phyloP scores from a whole-genome alignment of 2,113 vertebrate genomes.

The Oncorhynchus masou region DNA sequence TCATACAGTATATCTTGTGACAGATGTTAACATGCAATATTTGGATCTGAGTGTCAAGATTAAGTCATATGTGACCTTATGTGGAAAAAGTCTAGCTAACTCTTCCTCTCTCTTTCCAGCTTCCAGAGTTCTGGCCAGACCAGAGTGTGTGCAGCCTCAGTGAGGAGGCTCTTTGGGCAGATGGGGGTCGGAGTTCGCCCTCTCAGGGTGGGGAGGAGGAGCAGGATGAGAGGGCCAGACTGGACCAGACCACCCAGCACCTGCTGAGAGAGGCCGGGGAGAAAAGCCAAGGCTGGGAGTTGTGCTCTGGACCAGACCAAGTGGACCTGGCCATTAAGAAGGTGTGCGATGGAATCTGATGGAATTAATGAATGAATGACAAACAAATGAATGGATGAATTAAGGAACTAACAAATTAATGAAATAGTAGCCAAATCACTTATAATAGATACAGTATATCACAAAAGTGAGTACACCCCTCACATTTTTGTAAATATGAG shows the following conservation, averaged over 20 bases:
- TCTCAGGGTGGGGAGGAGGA: constrained; percentile 30
- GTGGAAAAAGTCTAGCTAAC: too few species aligned
- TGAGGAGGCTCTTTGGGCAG: constrained; percentile 17
- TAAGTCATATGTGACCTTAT: too few species aligned
- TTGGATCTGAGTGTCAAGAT: too few species aligned
- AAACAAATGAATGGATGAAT: too few species aligned
- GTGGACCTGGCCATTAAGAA: constrained; percentile 74
- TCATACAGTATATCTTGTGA: too few species aligned
- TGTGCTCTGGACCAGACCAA: constrained; percentile 57
- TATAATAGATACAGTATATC: too few species aligned
- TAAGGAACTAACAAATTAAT: too few species aligned
- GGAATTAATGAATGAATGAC: too few species aligned
- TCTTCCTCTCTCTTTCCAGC: constrained; percentile 43
- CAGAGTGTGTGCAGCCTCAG: constrained; percentile 21
- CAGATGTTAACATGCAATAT: too few species aligned
- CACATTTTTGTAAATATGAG: too few species aligned
- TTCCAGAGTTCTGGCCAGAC: constrained; percentile 68
- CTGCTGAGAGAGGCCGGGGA: constrained; percentile 66
- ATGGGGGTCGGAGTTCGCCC: constrained; percentile 10
- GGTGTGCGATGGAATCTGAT: constrained; percentile 54
- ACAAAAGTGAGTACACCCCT: too few species aligned
- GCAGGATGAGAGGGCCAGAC: constrained; percentile 42
- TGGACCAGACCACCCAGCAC: constrained; percentile 60
- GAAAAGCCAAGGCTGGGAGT: constrained; percentile 64
- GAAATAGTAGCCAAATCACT: too few species aligned